Conservation (phyloP, 1,140 invertebrate genomes). For the Heliconius melpomene region DNA sequence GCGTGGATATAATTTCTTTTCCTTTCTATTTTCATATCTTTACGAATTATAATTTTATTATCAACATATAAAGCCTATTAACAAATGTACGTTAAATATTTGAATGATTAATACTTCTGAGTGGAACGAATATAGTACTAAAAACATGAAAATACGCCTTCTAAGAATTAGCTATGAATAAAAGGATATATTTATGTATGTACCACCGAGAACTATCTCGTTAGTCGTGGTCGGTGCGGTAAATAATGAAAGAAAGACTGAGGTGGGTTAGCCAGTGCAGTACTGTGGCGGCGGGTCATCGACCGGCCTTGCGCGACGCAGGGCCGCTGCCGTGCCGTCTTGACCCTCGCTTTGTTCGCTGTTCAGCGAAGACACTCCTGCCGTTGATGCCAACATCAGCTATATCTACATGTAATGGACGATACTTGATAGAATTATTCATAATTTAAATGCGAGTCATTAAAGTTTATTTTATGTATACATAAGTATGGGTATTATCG, state of each 20-base stretch:
- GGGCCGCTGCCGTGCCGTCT: slow-evolving; percentile 57
- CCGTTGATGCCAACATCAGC: slow-evolving; percentile 38
- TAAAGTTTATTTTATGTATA: background rate
- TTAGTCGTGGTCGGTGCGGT: slow-evolving; percentile 15
- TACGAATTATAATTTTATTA: background rate
- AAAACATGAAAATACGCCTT: background rate
- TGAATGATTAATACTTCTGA: background rate
- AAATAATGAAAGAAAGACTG: slow-evolving; percentile 48
- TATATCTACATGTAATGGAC: slow-evolving; percentile 24
- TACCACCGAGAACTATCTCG: background rate
- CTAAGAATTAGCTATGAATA: background rate
- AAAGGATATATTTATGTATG: background rate
- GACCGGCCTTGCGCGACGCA: slow-evolving; percentile 76
- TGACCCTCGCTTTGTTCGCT: slow-evolving; percentile 70
- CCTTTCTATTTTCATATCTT: background rate
- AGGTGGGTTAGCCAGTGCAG: slow-evolving; percentile 48
- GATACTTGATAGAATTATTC: background rate
- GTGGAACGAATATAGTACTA: background rate
- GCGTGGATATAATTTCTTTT: background rate
- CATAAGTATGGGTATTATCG: background rate
- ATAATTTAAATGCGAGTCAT: background rate
- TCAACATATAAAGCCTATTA: background rate
- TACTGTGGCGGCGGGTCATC: slow-evolving; percentile 65
- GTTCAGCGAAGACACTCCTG: slow-evolving; percentile 48
- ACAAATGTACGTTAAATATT: background rate